Base-by-base conservation (phyloP, 1,140 invertebrate genomes). In the Andrena cerasifolii region DNA sequence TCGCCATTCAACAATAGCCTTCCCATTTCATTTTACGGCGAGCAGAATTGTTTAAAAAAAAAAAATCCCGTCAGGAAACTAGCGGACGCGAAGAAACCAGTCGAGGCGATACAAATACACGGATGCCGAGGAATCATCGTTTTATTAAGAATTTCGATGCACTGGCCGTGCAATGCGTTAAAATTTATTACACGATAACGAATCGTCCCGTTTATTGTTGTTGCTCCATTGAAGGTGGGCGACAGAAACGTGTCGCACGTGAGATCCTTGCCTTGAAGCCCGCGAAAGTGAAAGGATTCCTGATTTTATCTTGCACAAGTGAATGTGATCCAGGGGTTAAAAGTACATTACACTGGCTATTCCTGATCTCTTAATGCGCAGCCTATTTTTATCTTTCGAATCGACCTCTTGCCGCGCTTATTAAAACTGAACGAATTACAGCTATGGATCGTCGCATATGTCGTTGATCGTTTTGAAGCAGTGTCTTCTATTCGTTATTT, bases 261-360 rank as follows among this genome's bases (percentile, higher is more conserved):
- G 59, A 66, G 65, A 82, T 80, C 76, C 81, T 88, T 58, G 87
- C 88, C 87, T 90, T 90, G 89, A 87, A 88, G 83, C 74, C 71
- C 79, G 79, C 72, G 86, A 88, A 88, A 90, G 89, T 89, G 89
- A 90, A 90, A 90, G 89, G 88, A 83, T 80, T 83, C 80, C 81
- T 83, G 81, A 79, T 83, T 72, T 84, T 80, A 85, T 83, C 80
- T 81, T 59, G 62, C 43, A 31, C 31, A 61, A 51, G 45, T 59
- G 47, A 75, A 75, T 49, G 65, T 31, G 33, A 51, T 31, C 45
- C 54, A 62, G 56, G 56, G 67, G 75, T 71, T 71, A 71, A 77
- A 61, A 70, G 67, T 68, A 43, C 73, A 49, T 28, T 40, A n/a
- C 63, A 18, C 31, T 21, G 16, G 14, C 56, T 33, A 18, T 47